Conservation (phyloP, 2,797 vertebrate species). For the Parauchenoglanis punctatus region DNA sequence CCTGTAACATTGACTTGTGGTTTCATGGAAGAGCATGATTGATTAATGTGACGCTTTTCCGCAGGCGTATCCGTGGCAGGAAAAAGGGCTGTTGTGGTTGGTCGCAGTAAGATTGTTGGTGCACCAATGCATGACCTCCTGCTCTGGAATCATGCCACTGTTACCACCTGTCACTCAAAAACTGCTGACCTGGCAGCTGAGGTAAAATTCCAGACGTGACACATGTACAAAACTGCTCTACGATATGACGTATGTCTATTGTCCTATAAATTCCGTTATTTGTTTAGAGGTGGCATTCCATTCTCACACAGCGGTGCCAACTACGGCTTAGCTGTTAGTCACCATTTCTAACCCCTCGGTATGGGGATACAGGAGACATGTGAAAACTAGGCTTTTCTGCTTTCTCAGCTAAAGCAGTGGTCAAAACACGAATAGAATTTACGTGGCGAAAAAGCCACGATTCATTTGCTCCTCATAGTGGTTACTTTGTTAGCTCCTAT, state of each 20-base stretch:
- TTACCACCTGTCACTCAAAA: slow-evolving; percentile 97
- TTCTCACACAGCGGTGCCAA: neutral
- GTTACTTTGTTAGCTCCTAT: neutral
- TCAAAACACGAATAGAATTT: neutral
- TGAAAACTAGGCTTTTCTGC: neutral
- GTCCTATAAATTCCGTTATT: neutral
- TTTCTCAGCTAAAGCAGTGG: neutral
- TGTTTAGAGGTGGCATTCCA: neutral
- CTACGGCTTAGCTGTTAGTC: neutral
- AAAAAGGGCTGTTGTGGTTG: slow-evolving; percentile 90
- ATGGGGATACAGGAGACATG: neutral
- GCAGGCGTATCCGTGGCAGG: slow-evolving; percentile 88
- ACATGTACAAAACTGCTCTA: neutral
- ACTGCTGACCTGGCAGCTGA: slow-evolving; percentile 84
- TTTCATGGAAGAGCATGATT: neutral
- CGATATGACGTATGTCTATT: neutral
- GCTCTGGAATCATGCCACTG: slow-evolving; percentile 93
- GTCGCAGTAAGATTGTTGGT: slow-evolving; percentile 97
- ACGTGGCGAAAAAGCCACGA: neutral
- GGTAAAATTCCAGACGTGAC: slow-evolving; percentile 69
- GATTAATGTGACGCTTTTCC: neutral
- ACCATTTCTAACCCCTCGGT: neutral
- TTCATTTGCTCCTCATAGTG: neutral
- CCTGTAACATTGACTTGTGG: neutral
- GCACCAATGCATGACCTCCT: slow-evolving; percentile 97